Conservation (phyloP, 2,113 vertebrate species). For the Condylura cristata region DNA sequence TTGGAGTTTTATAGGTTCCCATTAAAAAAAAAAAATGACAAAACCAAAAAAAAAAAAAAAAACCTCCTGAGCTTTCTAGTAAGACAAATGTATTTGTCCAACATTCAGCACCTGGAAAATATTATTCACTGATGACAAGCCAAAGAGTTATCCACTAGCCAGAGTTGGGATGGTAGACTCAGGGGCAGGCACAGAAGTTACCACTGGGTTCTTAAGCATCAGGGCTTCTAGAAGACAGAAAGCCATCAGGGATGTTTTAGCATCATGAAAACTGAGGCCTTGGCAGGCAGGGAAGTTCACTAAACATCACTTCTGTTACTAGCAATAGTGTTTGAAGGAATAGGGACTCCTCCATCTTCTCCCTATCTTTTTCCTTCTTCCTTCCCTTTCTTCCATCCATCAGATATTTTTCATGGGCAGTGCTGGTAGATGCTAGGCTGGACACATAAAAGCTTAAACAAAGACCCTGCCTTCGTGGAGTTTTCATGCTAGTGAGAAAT, state of each 20-base stretch:
- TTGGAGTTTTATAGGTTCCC: conserved; percentile 74
- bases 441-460: not conserved
- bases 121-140: conserved; percentile 57
- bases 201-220: not conserved
- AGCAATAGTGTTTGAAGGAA: not conserved
- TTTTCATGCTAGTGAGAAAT: not conserved
- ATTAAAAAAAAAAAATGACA: not conserved
- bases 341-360: not conserved
- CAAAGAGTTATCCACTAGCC: not conserved
- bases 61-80: conserved; percentile 29
- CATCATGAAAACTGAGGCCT: not conserved
- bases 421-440: not conserved
- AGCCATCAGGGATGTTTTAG: not conserved
- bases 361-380: not conserved
- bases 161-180: not conserved
- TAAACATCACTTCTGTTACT: not conserved
- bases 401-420: not conserved
- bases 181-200: not conserved
- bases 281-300: not conserved
- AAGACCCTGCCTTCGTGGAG: not conserved
- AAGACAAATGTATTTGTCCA: conserved; percentile 62
- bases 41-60: not conserved
- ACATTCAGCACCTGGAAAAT: conserved; percentile 68
- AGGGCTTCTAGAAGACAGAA: not conserved
- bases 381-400: not conserved